Evolutionary conservation across 2,888 invertebrate species (phyloP), one percentile per base, ranked within the genome.

Genomic region (Spialia ferax): DNA sequence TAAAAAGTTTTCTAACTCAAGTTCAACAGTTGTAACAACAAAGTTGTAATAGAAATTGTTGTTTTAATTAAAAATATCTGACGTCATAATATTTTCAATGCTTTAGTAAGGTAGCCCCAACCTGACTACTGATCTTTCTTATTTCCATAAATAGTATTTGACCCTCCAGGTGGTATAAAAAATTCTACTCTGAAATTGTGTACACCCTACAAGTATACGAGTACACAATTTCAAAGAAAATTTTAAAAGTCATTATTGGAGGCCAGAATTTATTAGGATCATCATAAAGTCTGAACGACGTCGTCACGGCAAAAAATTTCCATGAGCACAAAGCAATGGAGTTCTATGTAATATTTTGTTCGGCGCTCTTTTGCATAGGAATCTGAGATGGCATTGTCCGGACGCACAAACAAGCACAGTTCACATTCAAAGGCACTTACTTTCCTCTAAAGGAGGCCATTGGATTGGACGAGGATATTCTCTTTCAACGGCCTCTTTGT

Each of bases 321-420:
- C 54, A 29, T 54, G 15, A 54, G 15, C 26, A 54, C 29, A 29
- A 54, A 54, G 54, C 54, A 52, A 7, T 23, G 52, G 5, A 48
- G 45, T 48, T 20, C 75, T 70, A 82, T 77, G 81, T 84, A 85
- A 85, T 88, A 88, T 90, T 89, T 87, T 87, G 81, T 81, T 83
- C 79, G 71, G 70, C 79, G 85, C 81, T 86, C 79, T 84, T 89
- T 89, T 87, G 86, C 87, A 88, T 85, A 82, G 84, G 84, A 88
- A 87, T 88, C 82, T 82, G 78, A 74, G 70, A 82, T 84, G 82
- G 82, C 85, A 86, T 86, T 88, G 86, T 90, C 78, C 83, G 83
- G 83, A 79, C 83, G 74, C 82, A 82, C 85, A 89, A 89, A 89
- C 86, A 87, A 85, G 80, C 80, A 76, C 74, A 79, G 80, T 83